Conservation (phyloP, 2,113 vertebrate species). For the Elachura formosa region DNA sequence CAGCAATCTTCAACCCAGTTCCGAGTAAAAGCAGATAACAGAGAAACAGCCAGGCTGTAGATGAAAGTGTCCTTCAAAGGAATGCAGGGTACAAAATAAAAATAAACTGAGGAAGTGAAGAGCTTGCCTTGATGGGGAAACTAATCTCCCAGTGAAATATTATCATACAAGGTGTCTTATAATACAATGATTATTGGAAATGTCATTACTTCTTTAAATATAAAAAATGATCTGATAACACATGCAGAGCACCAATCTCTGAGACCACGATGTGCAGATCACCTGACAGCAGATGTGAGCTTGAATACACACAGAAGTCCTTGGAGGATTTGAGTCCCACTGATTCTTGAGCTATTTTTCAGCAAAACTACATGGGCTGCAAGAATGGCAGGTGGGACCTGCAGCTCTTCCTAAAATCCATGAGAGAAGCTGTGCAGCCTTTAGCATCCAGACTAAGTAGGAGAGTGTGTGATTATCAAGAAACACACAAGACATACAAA, state of each 20-base stretch:
- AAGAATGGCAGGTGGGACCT: not conserved
- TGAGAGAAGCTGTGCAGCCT: not conserved
- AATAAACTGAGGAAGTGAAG: not conserved
- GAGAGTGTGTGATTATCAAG: not conserved
- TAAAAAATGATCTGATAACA: not conserved
- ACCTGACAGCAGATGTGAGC: not conserved
- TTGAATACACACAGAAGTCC: not conserved
- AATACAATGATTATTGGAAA: not conserved
- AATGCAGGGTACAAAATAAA: not conserved
- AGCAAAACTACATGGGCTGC: not conserved
- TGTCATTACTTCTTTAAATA: not conserved
- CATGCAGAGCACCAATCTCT: not conserved
- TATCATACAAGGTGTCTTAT: not conserved
- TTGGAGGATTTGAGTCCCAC: not conserved
- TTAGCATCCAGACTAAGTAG: not conserved
- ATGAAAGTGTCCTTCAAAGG: constrained; percentile 52
- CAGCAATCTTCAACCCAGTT: constrained; percentile 19
- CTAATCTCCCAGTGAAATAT: not conserved
- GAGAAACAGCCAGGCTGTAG: constrained; percentile 19
- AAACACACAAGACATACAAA: fast-evolving
- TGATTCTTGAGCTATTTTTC: not conserved
- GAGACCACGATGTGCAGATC: not conserved
- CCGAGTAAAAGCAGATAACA: constrained; percentile 42
- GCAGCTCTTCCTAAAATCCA: not conserved
- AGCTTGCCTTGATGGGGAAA: not conserved